Conservation (phyloP, 2,113 vertebrate genomes). For the Heterotis niloticus region DNA sequence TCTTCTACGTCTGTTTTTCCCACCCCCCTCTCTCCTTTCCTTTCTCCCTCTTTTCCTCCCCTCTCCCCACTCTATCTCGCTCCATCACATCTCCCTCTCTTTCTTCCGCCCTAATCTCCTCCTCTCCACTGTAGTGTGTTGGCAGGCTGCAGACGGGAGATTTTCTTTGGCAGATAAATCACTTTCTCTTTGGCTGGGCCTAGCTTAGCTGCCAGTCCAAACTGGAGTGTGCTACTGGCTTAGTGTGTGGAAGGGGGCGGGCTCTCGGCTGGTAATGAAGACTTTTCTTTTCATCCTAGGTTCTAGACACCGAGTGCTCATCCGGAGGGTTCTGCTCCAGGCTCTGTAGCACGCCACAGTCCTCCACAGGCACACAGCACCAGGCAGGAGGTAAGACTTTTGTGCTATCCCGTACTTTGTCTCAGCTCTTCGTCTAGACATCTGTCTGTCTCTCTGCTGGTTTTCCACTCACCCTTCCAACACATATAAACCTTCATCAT, state of each 20-base stretch:
- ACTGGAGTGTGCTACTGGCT: conserved; percentile 80
- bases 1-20: background rate
- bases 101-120: conserved; percentile 36
- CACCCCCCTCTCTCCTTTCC: conserved; percentile 40
- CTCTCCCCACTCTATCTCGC: conserved; percentile 37
- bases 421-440: conserved; percentile 27
- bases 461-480: background rate
- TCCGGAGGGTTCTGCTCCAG: conserved; percentile 65
- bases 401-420: conserved; percentile 48
- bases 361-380: conserved; percentile 43
- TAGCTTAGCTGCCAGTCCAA: conserved; percentile 52
- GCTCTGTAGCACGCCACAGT: conserved; percentile 50
- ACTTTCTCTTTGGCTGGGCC: conserved; percentile 60
- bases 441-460: conserved; percentile 19
- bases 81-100: conserved; percentile 31
- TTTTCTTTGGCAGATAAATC: conserved; percentile 68
- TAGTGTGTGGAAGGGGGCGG: conserved; percentile 68
- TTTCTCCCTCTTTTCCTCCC: background rate
- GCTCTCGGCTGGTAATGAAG: conserved; percentile 84
- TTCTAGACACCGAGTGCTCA: conserved; percentile 74
- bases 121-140: conserved; percentile 51
- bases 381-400: conserved; percentile 54
- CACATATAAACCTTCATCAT: background rate
- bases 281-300: conserved; percentile 87
- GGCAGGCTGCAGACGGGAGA: conserved; percentile 58